A percentile compares a stretch with the other conserved stretches of the same genome.
Evolutionary conservation across 2,797 vertebrate species (phyloP).

Genomic region (Choloepus didactylus): DNA sequence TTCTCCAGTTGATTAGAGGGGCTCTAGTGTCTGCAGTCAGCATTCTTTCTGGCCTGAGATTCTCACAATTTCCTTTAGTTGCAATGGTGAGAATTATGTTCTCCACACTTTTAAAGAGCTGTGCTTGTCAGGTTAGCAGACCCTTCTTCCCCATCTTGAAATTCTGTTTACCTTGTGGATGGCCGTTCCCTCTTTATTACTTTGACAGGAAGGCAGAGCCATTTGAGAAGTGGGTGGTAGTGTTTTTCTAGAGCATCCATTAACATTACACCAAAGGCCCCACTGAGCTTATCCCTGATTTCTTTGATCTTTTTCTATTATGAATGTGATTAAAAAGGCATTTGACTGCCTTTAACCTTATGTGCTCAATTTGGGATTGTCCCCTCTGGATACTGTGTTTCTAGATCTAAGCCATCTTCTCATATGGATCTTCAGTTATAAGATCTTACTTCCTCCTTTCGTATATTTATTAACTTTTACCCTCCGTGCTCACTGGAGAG

Average conservation of each 20-base stretch:
- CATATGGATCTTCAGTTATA: conserved; percentile 57
- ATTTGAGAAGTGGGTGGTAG: neutral
- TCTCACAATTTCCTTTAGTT: neutral
- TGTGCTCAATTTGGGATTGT: conserved; percentile 32
- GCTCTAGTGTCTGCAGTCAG: neutral
- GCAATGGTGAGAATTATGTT: neutral
- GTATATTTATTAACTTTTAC: conserved; percentile 53
- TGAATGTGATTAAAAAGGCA: conserved; percentile 15
- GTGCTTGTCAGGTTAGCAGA: neutral
- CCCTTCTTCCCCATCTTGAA: neutral
- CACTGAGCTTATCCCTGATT: conserved; percentile 24
- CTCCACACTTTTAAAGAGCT: neutral
- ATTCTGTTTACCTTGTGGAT: neutral
- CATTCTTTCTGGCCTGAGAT: neutral
- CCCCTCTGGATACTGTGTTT: neutral
- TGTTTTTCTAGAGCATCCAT: neutral
- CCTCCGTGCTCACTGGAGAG: conserved; percentile 8
- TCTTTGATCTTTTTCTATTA: conserved; percentile 48
- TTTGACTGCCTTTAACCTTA: conserved; percentile 65
- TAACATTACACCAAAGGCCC: neutral
- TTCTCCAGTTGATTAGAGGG: neutral
- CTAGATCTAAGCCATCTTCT: conserved; percentile 6
- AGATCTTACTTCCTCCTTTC: conserved; percentile 54
- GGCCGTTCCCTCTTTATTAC: neutral
- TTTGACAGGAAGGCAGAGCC: neutral